Conservation (phyloP, 2,797 vertebrate species). For the Sebastes miniatus region DNA sequence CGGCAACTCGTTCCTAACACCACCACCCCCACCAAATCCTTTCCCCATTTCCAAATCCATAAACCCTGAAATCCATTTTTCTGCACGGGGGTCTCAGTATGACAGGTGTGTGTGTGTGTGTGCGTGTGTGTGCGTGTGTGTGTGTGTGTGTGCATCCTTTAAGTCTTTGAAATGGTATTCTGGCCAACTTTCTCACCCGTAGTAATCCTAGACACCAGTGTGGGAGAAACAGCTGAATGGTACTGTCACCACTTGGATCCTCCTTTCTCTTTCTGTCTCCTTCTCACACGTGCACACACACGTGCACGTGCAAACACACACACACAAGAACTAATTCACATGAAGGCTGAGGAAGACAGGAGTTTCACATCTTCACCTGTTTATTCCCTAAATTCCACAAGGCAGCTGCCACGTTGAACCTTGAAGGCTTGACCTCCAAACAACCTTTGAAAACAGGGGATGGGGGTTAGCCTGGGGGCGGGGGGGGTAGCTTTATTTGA, state of each 20-base stretch:
- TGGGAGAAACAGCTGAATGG: constrained; percentile 59
- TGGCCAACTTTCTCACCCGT: constrained; percentile 61
- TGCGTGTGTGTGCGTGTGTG: not conserved
- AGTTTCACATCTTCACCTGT: constrained; percentile 76
- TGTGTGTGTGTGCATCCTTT: not conserved
- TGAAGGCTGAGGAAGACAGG: constrained; percentile 13
- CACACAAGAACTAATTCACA: not conserved
- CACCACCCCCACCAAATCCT: constrained; percentile 21
- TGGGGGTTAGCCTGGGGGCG: not conserved
- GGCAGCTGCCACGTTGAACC: constrained; percentile 70
- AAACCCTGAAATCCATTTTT: constrained; percentile 66
- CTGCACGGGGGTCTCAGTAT: constrained; percentile 14
- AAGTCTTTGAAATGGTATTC: constrained; percentile 21
- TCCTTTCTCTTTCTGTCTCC: too few species aligned
- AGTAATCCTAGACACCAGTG: constrained; percentile 57
- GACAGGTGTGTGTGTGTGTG: constrained; percentile 25
- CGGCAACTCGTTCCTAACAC: constrained; percentile 5
- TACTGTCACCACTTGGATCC: constrained; percentile 40
- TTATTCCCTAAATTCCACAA: constrained; percentile 64
- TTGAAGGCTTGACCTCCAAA: constrained; percentile 51
- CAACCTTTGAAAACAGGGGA: constrained; percentile 45
- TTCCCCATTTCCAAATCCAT: constrained; percentile 58
- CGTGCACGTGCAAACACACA: not conserved
- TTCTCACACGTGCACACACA: constrained; percentile 1
- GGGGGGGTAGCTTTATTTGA: constrained; percentile 16